Evolutionary conservation across 2,888 invertebrate genomes (phyloP), one percentile per base, ranked within the genome.

Genomic region (Epicampocera succincta): DNA sequence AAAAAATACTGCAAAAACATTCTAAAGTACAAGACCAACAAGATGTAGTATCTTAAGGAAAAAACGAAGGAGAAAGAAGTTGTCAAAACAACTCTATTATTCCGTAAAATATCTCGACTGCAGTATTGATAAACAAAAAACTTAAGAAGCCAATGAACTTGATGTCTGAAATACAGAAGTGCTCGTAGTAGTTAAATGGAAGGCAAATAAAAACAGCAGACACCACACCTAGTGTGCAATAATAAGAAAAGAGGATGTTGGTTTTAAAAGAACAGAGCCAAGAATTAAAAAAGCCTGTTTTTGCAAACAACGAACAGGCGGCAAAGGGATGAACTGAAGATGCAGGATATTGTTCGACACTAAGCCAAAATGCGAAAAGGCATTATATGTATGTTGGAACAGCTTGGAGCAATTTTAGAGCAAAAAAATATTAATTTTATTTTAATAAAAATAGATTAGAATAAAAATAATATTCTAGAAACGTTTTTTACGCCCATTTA

Each of bases 141-240:
- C 75, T 80, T 80, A 48, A 75, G 44, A 80, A 80, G 80, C 80
- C 80, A 80, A 75, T 80, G 80, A 80, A 80, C 80, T 75, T 80
- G 75, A 80, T 60, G 52, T 48, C 33, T 38, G 50, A 54, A 52
- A 46, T 61, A 46, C n/a, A 42, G n/a, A 50, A 58, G 13, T 15
- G 33, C 50, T 33, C 44, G 66, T 61, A 3, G 33, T 21, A 29
- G 12, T 46, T 33, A 33, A 33, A 33, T 33, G n/a, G 2, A 21
- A 25, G 29, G 19, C 50, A 68, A 76, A 76, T 52, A 69, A 42
- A 13, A 50, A 66, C 25, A 40, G 25, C 48, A 61, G 21, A 29
- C 56, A 65, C n/a, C 38, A 42, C 29, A 58, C 25, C 21, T 29
- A 48, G 54, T 13, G 33, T 4, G 38, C 29, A 44, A 42, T 29